Conservation (phyloP, 2,113 vertebrate species). For the Falcunculus frontatus region DNA sequence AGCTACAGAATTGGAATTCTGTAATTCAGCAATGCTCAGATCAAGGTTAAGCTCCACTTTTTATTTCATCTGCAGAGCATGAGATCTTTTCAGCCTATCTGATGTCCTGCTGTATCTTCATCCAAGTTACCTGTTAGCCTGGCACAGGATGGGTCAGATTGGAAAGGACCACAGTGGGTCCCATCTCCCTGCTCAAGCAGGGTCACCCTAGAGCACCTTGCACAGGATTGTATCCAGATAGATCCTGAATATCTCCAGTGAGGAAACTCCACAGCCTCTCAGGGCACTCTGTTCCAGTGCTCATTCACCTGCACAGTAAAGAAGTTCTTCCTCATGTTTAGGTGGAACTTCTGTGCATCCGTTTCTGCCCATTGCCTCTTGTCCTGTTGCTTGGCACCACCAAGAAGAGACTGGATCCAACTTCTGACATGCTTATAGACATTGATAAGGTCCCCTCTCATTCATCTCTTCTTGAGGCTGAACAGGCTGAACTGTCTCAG, state of each 20-base stretch:
- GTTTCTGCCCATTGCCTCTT: background rate
- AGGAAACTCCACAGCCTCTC: background rate
- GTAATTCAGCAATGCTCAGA: background rate
- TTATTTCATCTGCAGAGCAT: background rate
- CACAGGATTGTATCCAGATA: background rate
- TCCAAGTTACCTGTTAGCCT: background rate
- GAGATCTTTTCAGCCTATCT: background rate
- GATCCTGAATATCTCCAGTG: fast-evolving
- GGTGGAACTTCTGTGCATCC: background rate
- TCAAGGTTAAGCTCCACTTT: background rate
- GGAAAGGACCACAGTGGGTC: background rate
- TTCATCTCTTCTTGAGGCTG: background rate
- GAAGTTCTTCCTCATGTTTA: background rate
- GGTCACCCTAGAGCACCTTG: background rate
- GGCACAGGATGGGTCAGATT: background rate
- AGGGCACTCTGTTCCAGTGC: background rate
- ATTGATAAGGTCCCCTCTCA: background rate
- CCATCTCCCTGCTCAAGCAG: background rate
- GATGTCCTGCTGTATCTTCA: background rate
- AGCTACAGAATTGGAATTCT: background rate
- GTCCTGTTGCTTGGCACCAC: background rate
- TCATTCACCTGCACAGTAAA: fast-evolving
- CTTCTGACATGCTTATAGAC: background rate
- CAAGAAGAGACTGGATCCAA: background rate
- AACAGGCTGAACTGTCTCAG: background rate